Evolutionary conservation across 35 echinoderm and acorn worm genomes (phyloP).

Genomic region (Anneissia japonica): DNA sequence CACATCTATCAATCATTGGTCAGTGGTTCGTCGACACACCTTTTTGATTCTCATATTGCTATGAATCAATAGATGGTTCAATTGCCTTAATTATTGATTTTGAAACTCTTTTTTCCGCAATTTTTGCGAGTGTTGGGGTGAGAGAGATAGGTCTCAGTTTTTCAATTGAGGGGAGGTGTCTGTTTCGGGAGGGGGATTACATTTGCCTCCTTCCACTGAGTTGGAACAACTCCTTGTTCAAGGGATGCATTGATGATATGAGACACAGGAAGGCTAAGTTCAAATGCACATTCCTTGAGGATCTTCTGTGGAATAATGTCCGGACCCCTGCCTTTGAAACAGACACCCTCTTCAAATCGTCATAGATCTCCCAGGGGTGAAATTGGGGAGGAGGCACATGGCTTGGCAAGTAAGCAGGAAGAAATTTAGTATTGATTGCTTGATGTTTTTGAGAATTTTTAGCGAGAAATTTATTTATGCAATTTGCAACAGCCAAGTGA

Average conservation of each 20-base stretch:
- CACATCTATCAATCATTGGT: neutral
- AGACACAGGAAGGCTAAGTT: neutral
- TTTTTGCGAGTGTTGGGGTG: neutral
- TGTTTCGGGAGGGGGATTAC: neutral
- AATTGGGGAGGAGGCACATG: too few species aligned
- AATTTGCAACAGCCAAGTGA: too few species aligned
- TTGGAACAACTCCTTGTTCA: neutral
- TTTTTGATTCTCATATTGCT: neutral
- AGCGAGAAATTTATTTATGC: too few species aligned
- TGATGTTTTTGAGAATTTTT: too few species aligned
- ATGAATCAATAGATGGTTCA: neutral
- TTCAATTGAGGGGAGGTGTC: neutral
- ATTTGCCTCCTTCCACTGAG: neutral
- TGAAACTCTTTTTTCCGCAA: neutral
- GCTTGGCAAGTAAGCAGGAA: too few species aligned
- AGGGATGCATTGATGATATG: neutral
- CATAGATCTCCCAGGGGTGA: too few species aligned
- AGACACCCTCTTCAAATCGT: too few species aligned
- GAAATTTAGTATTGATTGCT: too few species aligned
- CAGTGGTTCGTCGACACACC: neutral
- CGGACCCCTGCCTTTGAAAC: neutral
- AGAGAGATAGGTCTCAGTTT: neutral
- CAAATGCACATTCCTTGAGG: neutral
- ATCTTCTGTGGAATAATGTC: neutral
- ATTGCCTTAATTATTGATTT: neutral